Conservation (phyloP, 2,113 vertebrate genomes). For the Spea bombifrons region DNA sequence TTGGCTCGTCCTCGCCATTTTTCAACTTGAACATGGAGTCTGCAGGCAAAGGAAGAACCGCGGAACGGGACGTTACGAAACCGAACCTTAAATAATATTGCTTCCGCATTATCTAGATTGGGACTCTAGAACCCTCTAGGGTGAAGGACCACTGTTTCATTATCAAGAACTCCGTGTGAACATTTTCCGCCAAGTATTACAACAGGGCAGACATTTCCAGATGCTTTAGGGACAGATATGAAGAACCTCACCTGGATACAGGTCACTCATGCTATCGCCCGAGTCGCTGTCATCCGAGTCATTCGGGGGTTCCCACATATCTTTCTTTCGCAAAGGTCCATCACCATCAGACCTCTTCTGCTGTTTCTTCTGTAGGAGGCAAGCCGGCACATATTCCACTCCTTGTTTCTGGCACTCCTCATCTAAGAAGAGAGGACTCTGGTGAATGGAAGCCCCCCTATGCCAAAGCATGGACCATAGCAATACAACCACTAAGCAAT, state of each 20-base stretch:
- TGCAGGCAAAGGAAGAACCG: slow-evolving; percentile 38
- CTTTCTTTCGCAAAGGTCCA: slow-evolving; percentile 18
- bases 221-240: too few relatives aligned
- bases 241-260: slow-evolving; percentile 77
- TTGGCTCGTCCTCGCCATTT: slow-evolving; percentile 9
- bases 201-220: not conserved
- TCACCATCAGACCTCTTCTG: not conserved
- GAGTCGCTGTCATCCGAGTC: slow-evolving; percentile 68
- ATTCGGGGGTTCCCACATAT: slow-evolving; percentile 68
- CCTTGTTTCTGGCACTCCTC: slow-evolving; percentile 77
- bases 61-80: too few relatives aligned
- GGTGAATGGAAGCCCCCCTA: not conserved
- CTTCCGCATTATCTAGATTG: not conserved
- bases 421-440: slow-evolving; percentile 58
- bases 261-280: slow-evolving; percentile 88
- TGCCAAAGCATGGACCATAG: not conserved
- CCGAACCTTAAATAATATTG: not conserved
- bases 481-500: not conserved
- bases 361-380: slow-evolving; percentile 63
- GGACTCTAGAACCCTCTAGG: not conserved
- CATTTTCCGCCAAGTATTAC: too few relatives aligned
- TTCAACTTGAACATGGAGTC: slow-evolving; percentile 62
- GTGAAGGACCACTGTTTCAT: not conserved
- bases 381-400: slow-evolving; percentile 72
- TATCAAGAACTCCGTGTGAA: too few relatives aligned